Evolutionary conservation across 1,140 invertebrate genomes (phyloP).

Genomic region (Drosophila malerkotliana): DNA sequence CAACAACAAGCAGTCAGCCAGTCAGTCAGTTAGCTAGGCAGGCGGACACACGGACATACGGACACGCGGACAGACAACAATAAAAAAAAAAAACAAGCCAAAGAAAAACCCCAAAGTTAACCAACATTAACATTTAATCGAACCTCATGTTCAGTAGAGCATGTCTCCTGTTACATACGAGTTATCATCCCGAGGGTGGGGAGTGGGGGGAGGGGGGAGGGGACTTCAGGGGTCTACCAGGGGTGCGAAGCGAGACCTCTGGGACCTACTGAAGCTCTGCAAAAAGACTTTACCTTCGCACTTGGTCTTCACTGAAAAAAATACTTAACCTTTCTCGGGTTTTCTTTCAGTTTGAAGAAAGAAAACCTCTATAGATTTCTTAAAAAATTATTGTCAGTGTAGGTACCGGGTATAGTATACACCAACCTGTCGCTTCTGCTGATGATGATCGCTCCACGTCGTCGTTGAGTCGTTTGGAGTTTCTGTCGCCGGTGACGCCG

Average conservation of each 20-base stretch:
- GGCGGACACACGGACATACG: constrained; percentile 14
- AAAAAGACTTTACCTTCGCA: constrained; percentile 69
- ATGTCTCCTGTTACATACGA: constrained; percentile 83
- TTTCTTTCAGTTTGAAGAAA: background rate
- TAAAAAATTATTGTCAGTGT: constrained; percentile 6
- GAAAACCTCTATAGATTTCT: too few relatives aligned
- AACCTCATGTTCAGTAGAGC: constrained; percentile 84
- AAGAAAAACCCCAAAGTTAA: constrained; percentile 83
- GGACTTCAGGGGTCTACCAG: constrained; percentile 51
- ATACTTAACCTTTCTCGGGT: too few relatives aligned
- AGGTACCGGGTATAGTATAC: constrained; percentile 19
- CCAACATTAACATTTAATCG: constrained; percentile 84
- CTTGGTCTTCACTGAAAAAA: constrained; percentile 34
- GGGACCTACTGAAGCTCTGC: constrained; percentile 78
- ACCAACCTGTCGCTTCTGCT: constrained; percentile 8
- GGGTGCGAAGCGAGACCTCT: constrained; percentile 24
- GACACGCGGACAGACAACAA: constrained; percentile 25
- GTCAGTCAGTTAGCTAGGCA: constrained; percentile 13
- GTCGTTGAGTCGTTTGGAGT: constrained; percentile 40
- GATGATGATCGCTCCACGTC: constrained; percentile 69
- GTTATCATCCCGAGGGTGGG: constrained; percentile 50
- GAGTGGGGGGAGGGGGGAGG: constrained; percentile 10
- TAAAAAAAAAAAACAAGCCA: constrained; percentile 55
- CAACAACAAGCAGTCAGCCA: constrained; percentile 7
- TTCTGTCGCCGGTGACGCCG: constrained; percentile 33